Conservation (phyloP, 2,888 invertebrate genomes). For the Caenorhabditis sp. region DNA sequence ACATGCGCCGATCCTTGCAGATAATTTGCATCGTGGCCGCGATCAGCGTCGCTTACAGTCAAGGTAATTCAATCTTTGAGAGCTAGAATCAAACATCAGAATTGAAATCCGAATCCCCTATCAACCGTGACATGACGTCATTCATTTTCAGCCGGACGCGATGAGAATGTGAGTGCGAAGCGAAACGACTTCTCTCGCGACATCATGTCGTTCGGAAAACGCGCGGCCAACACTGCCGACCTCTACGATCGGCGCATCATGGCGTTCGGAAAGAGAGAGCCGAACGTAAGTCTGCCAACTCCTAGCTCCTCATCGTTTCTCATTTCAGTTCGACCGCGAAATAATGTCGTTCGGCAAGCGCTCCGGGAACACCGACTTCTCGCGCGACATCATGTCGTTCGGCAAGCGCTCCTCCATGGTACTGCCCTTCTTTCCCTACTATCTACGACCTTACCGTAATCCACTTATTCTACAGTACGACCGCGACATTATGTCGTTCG, state of each 20-base stretch:
- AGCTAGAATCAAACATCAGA: conserved; percentile 15
- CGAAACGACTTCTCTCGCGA: conserved; percentile 57
- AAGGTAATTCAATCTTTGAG: conserved; percentile 16
- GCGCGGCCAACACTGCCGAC: conserved; percentile 35
- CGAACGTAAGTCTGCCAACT: conserved; percentile 29
- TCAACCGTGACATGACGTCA: neutral
- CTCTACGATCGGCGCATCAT: conserved; percentile 49
- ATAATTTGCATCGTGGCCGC: conserved; percentile 48
- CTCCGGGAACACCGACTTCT: conserved; percentile 39
- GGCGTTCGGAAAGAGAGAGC: conserved; percentile 55
- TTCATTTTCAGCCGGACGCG: conserved; percentile 21
- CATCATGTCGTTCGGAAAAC: conserved; percentile 66
- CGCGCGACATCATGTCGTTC: conserved; percentile 60
- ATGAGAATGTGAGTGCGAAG: conserved; percentile 31
- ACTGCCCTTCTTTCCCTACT: conserved; percentile 24
- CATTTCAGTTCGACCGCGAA: conserved; percentile 57
- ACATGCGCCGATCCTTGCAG: conserved; percentile 45
- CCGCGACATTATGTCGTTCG: conserved; percentile 63
- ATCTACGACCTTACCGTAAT: conserved; percentile 21
- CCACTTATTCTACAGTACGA: conserved; percentile 45
- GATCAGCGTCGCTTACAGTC: conserved; percentile 40
- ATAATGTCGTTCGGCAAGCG: conserved; percentile 63
- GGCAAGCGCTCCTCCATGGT: conserved; percentile 60
- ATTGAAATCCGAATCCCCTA: conserved; percentile 12
- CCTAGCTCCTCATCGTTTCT: conserved; percentile 1